Conservation (phyloP, 2,888 invertebrate genomes). For the Gryllus longicercus region DNA sequence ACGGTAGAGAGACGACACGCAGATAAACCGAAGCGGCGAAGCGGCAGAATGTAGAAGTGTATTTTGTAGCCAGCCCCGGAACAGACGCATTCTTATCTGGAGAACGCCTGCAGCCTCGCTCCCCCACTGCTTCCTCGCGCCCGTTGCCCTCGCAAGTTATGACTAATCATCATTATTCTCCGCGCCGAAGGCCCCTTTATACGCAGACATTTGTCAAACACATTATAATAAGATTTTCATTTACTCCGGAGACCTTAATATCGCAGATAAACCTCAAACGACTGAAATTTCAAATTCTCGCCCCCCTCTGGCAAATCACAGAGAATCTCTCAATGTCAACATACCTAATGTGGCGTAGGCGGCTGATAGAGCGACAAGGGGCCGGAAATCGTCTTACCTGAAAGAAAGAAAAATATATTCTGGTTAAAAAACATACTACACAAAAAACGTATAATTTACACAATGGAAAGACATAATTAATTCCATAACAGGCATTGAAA, state of each 20-base stretch:
- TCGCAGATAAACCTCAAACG: not conserved
- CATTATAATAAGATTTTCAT: constrained; percentile 2
- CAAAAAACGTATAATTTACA: not conserved
- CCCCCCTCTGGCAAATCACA: not conserved
- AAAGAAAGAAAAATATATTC: not conserved
- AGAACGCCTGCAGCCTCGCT: too few species aligned
- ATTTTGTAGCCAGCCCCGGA: too few species aligned
- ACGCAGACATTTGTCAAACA: not conserved
- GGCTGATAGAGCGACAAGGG: not conserved
- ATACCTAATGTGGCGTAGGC: not conserved
- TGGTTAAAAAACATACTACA: not conserved
- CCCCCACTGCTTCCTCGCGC: not conserved
- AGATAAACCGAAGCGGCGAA: too few species aligned
- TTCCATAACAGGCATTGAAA: too few species aligned
- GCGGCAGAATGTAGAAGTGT: too few species aligned
- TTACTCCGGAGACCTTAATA: constrained; percentile 8
- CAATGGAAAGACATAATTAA: not conserved
- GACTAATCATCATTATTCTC: constrained; percentile 7
- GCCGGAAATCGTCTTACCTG: not conserved
- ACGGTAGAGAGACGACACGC: too few species aligned
- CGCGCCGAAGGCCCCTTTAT: not conserved
- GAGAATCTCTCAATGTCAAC: not conserved
- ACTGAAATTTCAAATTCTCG: not conserved
- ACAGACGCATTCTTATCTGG: too few species aligned
- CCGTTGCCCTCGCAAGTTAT: not conserved